Conservation (phyloP, 2,888 invertebrate genomes). For the Melipona bicolor region DNA sequence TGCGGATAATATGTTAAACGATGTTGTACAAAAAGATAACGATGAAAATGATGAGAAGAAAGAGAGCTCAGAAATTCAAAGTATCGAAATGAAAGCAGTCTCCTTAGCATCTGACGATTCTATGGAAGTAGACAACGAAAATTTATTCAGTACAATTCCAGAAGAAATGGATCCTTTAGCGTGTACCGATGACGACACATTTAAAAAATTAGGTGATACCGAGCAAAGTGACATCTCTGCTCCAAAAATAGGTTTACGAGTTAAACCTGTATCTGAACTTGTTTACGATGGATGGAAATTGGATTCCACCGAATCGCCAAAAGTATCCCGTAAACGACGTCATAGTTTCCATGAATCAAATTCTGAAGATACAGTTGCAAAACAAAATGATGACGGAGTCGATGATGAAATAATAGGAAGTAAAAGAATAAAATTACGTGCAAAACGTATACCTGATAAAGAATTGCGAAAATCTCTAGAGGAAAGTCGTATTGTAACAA, state of each 20-base stretch:
- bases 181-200: conserved; percentile 74
- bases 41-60: conserved; percentile 43
- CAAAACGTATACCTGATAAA: conserved; percentile 76
- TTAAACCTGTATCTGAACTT: conserved; percentile 79
- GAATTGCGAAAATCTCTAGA: conserved; percentile 80
- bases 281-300: conserved; percentile 80
- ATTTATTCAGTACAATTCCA: conserved; percentile 61
- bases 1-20: background rate
- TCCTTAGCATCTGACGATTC: conserved; percentile 74
- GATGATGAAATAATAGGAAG: conserved; percentile 74
- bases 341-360: conserved; percentile 79
- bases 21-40: conserved; percentile 6
- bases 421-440: conserved; percentile 79
- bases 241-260: conserved; percentile 73
- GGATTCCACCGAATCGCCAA: conserved; percentile 71
- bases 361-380: conserved; percentile 85
- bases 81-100: conserved; percentile 66
- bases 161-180: conserved; percentile 82
- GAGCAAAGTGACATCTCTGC: background rate
- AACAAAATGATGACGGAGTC: conserved; percentile 71
- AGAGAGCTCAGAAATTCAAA: conserved; percentile 68
- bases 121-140: conserved; percentile 73
- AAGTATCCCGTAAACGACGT: conserved; percentile 77
- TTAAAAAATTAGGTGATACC: conserved; percentile 43
- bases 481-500: conserved; percentile 77